phyloP scores from a whole-genome alignment of 2,797 vertebrate species.

The Hydrolagus colliei region DNA sequence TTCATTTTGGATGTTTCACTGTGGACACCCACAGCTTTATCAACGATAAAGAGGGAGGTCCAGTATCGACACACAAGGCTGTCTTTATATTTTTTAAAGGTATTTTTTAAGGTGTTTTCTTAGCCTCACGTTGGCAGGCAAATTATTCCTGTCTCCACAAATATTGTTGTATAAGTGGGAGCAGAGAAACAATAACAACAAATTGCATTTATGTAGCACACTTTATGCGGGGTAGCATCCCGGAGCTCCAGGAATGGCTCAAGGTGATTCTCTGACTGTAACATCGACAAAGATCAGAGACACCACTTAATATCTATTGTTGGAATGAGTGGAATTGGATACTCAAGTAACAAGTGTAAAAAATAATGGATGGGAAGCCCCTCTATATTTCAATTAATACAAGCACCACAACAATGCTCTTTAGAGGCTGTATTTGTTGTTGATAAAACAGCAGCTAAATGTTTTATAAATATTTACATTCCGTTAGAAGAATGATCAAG shows the following conservation, averaged over 20 bases:
- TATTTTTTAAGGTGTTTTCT: background rate
- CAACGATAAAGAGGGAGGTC: background rate
- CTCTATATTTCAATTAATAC: too few species aligned
- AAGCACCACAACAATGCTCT: too few species aligned
- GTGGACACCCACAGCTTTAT: background rate
- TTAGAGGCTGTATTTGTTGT: too few species aligned
- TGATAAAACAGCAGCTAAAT: too few species aligned
- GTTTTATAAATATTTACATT: too few species aligned
- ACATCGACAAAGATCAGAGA: constrained; percentile 48
- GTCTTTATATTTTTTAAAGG: background rate
- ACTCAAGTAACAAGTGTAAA: too few species aligned
- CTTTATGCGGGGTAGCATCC: background rate
- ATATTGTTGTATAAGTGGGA: background rate
- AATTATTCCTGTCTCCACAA: too few species aligned
- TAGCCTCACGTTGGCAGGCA: background rate
- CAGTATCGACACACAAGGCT: background rate
- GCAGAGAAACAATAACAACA: too few species aligned
- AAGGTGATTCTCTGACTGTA: constrained; percentile 30
- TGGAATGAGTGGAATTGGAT: background rate
- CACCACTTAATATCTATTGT: constrained; percentile 42
- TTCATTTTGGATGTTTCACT: background rate
- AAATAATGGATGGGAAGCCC: too few species aligned
- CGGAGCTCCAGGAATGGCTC: background rate
- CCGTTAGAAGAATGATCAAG: too few species aligned
- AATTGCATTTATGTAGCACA: background rate